Percentiles rank a stretch among this genome's conserved stretches.
These are phyloP conservation scores for Nautilus pompilius DNA, from an alignment of 1,140 invertebrate species.

Conservation along the genomic window DNA sequence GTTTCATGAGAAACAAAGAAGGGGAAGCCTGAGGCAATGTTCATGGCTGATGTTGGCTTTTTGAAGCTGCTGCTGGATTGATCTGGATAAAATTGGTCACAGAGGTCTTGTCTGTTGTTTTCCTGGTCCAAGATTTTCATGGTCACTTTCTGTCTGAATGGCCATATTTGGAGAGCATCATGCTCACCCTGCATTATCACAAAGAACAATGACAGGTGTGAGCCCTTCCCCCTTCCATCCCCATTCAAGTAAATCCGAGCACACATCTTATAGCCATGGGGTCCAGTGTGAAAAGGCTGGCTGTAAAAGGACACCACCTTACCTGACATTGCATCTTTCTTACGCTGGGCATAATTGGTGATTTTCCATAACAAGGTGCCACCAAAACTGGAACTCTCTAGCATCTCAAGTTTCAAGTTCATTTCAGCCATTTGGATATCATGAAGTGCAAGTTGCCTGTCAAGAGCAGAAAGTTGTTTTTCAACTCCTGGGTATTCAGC, in stretches of 20 bases:
- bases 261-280: conserved; percentile 74
- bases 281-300: conserved; percentile 44
- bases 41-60: conserved; percentile 49
- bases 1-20: conserved; percentile 39
- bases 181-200: conserved; percentile 50
- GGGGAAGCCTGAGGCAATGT: conserved; percentile 52
- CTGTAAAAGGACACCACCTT: conserved; percentile 46
- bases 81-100: conserved; percentile 49
- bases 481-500: too few relatives aligned
- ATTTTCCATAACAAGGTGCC: conserved; percentile 47
- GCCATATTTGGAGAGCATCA: conserved; percentile 48
- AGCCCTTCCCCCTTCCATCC: conserved; percentile 59
- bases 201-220: conserved; percentile 52
- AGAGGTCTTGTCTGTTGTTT: conserved; percentile 33
- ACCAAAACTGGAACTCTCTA: conserved; percentile 38
- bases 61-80: conserved; percentile 42
- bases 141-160: conserved; percentile 48
- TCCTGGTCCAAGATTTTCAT: conserved; percentile 46
- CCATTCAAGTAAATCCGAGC: conserved; percentile 76
- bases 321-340: conserved; percentile 42
- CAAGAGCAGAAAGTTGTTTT: conserved; percentile 26
- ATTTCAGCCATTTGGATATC: conserved; percentile 32
- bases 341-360: conserved; percentile 27
- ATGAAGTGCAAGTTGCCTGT: conserved; percentile 27
- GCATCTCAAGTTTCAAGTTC: conserved; percentile 33